Conservation (phyloP, 37 sponge, comb jelly and placozoan species). For the Agelas oroides region DNA sequence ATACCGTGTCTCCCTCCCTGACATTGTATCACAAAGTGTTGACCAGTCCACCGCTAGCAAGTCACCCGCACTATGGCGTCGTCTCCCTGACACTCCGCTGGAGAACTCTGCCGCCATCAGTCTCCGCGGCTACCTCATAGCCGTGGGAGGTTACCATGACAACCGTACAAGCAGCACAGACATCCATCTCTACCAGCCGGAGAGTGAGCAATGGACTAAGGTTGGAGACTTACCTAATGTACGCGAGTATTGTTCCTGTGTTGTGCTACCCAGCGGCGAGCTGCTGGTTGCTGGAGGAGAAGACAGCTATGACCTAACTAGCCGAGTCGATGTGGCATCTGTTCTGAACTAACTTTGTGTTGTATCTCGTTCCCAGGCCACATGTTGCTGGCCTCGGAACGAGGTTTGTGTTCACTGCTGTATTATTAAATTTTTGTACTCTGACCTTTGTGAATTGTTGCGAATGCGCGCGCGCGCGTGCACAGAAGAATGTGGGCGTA, state of each 20-base stretch:
- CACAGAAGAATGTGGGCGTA: no score
- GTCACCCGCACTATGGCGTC: neutral
- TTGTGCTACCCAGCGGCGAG: neutral
- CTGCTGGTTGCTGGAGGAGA: constrained; percentile 10
- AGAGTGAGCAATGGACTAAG: constrained; percentile 6
- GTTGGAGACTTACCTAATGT: constrained; percentile 14
- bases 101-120: neutral
- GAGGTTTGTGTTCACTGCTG: no score
- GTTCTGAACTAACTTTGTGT: no score
- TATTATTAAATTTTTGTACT: no score
- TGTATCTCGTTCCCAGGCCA: no score
- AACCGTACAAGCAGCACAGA: neutral
- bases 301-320: no score
- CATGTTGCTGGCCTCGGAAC: no score
- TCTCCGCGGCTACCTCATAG: neutral
- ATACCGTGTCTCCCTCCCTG: no score
- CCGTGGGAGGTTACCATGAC: constrained; percentile 1
- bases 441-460: no score
- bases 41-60: neutral
- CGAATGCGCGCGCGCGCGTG: no score
- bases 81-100: constrained; percentile 1
- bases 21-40: no score
- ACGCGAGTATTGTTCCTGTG: neutral
- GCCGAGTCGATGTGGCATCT: no score
- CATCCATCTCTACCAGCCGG: constrained; percentile 14